Percentiles rank a stretch among this genome's conserved stretches.
These are phyloP conservation scores for Limnephilus rhombicus DNA, from an alignment of 2,888 invertebrate genomes.

Conservation along the genomic window DNA sequence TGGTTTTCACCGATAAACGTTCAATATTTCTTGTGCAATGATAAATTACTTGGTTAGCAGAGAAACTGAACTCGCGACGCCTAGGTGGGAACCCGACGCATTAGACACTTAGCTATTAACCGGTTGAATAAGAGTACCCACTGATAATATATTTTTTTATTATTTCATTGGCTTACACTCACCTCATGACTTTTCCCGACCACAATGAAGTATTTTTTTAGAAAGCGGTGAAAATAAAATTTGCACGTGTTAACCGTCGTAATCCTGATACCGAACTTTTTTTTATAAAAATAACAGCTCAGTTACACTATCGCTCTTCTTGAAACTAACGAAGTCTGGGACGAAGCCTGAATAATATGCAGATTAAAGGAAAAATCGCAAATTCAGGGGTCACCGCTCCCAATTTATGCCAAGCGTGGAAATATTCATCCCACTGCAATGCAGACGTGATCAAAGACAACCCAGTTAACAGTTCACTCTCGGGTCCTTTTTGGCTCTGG, in stretches of 20 bases:
- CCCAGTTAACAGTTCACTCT: slow-evolving; percentile 6
- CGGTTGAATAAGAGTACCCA: no score
- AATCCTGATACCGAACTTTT: neutral
- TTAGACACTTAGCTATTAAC: no score
- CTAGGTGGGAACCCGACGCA: no score
- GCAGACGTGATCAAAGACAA: slow-evolving; percentile 27
- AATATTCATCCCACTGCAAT: slow-evolving; percentile 33
- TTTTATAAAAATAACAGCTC: neutral
- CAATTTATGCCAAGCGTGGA: slow-evolving; percentile 29
- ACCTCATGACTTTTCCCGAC: neutral
- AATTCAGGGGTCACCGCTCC: slow-evolving; percentile 5
- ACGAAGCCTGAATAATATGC: neutral
- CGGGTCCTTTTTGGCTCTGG: neutral
- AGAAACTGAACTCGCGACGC: no score
- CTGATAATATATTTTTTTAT: neutral
- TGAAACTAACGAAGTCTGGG: neutral
- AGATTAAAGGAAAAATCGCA: slow-evolving; percentile 11
- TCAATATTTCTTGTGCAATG: no score
- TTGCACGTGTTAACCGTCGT: neutral
- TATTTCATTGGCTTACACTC: neutral
- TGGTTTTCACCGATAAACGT: no score
- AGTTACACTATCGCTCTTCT: neutral
- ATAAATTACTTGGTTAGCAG: no score
- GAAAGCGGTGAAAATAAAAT: neutral
- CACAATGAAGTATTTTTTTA: neutral